A percentile compares a stretch with the other conserved stretches of the same genome.
phyloP scores from a whole-genome alignment of 1,140 invertebrate species.

The Nymphalis io region DNA sequence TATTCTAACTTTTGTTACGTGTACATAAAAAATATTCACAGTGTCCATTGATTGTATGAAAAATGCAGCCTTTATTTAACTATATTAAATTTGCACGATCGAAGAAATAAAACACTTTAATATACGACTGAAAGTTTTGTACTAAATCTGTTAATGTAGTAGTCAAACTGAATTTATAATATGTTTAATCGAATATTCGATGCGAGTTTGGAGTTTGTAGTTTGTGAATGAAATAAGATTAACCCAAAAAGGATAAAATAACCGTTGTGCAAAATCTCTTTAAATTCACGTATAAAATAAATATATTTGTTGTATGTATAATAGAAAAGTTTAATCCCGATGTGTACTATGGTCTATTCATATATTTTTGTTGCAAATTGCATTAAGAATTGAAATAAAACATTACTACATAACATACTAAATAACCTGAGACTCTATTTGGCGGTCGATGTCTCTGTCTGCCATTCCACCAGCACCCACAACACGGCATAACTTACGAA shows the following conservation, averaged over 20 bases:
- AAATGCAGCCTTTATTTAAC: too few relatives aligned
- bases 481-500: slow-evolving; percentile 63
- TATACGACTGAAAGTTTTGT: slow-evolving; percentile 17
- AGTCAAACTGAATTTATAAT: slow-evolving; percentile 10
- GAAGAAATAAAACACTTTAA: too few relatives aligned
- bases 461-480: slow-evolving; percentile 77
- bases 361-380: too few relatives aligned
- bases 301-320: background rate
- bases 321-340: background rate
- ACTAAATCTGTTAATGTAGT: slow-evolving; percentile 16
- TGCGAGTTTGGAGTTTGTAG: background rate
- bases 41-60: too few relatives aligned
- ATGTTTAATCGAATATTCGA: slow-evolving; percentile 5
- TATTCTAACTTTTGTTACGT: too few relatives aligned
- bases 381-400: background rate
- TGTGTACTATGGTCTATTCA: too few relatives aligned
- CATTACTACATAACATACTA: background rate
- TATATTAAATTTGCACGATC: too few relatives aligned
- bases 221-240: slow-evolving; percentile 4
- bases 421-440: slow-evolving; percentile 59
- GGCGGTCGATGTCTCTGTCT: slow-evolving; percentile 74
- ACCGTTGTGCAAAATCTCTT: background rate
- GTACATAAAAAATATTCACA: too few relatives aligned
- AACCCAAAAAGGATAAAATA: background rate
- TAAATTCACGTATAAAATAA: background rate